Evolutionary conservation across 2,797 vertebrate genomes (phyloP).

Genomic region (Bovichtus diacanthus): DNA sequence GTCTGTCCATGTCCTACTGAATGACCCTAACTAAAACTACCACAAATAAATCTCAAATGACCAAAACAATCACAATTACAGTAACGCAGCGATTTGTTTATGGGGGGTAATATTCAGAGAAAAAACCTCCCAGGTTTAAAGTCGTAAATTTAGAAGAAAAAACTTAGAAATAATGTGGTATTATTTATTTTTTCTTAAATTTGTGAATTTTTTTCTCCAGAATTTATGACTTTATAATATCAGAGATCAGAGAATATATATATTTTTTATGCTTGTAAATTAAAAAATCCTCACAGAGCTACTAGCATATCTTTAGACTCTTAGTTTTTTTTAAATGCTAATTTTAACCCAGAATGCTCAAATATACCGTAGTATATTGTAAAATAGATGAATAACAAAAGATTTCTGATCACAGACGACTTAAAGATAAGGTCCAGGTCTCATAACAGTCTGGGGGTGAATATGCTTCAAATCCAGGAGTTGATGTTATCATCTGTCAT

Average conservation of each 20-base stretch:
- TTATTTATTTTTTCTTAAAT: too few relatives aligned
- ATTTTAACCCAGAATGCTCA: background rate
- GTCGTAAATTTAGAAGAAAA: too few relatives aligned
- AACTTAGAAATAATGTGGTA: too few relatives aligned
- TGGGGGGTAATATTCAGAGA: too few relatives aligned
- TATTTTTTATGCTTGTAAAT: too few relatives aligned
- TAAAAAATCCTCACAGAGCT: too few relatives aligned
- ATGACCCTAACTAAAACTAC: background rate
- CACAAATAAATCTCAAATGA: background rate
- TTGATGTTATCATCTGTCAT: background rate
- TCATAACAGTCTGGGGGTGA: background rate
- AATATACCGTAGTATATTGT: background rate
- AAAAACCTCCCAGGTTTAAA: too few relatives aligned
- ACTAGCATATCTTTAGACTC: too few relatives aligned
- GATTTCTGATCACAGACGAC: background rate
- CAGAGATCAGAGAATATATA: too few relatives aligned
- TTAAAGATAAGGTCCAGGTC: background rate
- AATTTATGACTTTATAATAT: too few relatives aligned
- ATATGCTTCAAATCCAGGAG: background rate
- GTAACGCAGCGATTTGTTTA: background rate
- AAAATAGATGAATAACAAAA: background rate
- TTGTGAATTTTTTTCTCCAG: too few relatives aligned
- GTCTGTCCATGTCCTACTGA: background rate
- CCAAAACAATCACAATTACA: background rate
- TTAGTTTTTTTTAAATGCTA: background rate